A percentile compares a stretch with the other conserved stretches of the same genome.
Conservation (phyloP, 2,888 invertebrate genomes). For the Caenorhabditis wallacei region DNA sequence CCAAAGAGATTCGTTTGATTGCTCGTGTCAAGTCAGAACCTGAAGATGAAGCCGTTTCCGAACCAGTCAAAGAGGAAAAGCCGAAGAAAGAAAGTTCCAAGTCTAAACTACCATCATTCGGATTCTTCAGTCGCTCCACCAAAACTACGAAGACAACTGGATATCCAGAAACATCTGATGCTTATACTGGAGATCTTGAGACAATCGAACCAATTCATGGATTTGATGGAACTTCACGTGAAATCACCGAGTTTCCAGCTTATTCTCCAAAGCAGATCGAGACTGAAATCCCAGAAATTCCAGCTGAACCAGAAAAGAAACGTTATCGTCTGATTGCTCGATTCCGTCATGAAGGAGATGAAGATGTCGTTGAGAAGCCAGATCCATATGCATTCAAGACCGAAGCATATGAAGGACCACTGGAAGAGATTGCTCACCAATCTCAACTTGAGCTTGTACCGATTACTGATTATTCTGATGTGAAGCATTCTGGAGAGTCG, state of each 20-base stretch:
- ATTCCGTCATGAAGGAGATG: slow-evolving; percentile 59
- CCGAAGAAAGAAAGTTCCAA: slow-evolving; percentile 32
- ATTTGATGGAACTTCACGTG: slow-evolving; percentile 44
- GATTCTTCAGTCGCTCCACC: slow-evolving; percentile 34
- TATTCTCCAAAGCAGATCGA: slow-evolving; percentile 39
- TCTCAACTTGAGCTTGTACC: slow-evolving; percentile 45
- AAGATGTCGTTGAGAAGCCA: slow-evolving; percentile 56
- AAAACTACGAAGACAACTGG: slow-evolving; percentile 26
- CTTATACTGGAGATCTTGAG: slow-evolving; percentile 42
- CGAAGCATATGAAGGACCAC: slow-evolving; percentile 40
- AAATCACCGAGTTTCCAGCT: slow-evolving; percentile 29
- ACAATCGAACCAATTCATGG: slow-evolving; percentile 44
- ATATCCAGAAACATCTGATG: slow-evolving; percentile 48
- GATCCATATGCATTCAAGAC: slow-evolving; percentile 40
- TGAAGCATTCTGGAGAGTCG: slow-evolving; percentile 28
- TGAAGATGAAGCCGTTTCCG: slow-evolving; percentile 22
- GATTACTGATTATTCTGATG: slow-evolving; percentile 20
- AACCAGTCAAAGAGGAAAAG: slow-evolving; percentile 31
- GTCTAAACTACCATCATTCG: slow-evolving; percentile 1
- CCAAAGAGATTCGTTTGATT: slow-evolving; percentile 60
- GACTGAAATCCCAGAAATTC: neutral
- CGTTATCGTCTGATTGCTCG: slow-evolving; percentile 47
- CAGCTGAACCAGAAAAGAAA: slow-evolving; percentile 23
- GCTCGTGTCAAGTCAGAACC: slow-evolving; percentile 52
- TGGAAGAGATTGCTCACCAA: slow-evolving; percentile 37